Percentiles rank a stretch among this genome's conserved stretches.
Conservation (phyloP, 2,888 invertebrate genomes). For the Dicycla oo region DNA sequence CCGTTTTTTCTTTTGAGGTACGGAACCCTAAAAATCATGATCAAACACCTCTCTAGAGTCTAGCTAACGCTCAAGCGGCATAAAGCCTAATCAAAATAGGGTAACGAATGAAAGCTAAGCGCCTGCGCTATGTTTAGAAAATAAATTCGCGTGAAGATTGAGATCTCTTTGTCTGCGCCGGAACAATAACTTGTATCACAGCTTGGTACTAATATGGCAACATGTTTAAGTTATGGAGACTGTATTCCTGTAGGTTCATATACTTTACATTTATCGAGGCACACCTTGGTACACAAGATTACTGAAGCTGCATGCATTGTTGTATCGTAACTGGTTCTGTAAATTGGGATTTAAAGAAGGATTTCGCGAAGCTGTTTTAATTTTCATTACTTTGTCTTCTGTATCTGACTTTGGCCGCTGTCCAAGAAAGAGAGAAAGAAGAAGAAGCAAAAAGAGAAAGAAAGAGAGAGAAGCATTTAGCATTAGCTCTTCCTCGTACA, state of each 20-base stretch:
- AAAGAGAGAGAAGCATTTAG: too few species aligned
- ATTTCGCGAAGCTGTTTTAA: not conserved
- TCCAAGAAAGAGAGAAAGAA: too few species aligned
- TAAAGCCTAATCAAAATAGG: conserved; percentile 15
- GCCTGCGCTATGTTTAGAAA: conserved; percentile 45
- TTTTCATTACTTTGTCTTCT: conserved; percentile 1
- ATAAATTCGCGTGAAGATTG: conserved; percentile 53
- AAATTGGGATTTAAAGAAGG: not conserved
- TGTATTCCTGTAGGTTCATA: conserved; percentile 24
- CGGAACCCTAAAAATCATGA: not conserved
- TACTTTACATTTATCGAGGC: conserved; percentile 2
- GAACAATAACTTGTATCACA: conserved; percentile 64
- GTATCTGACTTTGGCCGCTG: not conserved
- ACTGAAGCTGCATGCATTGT: not conserved
- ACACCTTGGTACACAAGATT: conserved; percentile 13
- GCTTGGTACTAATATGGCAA: conserved; percentile 56
- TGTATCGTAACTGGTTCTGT: not conserved
- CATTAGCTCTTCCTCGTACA: not conserved
- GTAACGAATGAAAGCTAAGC: conserved; percentile 7
- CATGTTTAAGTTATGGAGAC: conserved; percentile 43
- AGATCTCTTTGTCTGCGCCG: conserved; percentile 60
- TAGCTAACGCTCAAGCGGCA: not conserved
- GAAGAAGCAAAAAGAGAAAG: not conserved
- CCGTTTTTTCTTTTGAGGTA: too few species aligned
- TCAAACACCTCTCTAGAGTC: not conserved